phyloP scores from a whole-genome alignment of 2,888 invertebrate species.

The Chelonus formosanus region DNA sequence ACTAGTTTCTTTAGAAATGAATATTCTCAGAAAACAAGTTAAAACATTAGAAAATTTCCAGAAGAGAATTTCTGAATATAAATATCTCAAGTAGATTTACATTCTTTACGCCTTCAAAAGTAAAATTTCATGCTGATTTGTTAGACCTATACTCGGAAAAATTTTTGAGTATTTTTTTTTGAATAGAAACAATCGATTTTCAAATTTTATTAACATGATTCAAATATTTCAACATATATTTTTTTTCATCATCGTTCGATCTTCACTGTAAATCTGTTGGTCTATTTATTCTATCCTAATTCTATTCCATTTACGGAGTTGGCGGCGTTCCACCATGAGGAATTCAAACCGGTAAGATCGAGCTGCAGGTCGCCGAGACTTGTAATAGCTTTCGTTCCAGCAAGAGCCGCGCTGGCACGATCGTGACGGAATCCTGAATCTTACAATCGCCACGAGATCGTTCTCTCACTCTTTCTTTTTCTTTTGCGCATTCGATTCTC shows the following conservation, averaged over 20 bases:
- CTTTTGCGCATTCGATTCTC: slow-evolving; percentile 23
- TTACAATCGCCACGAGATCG: slow-evolving; percentile 41
- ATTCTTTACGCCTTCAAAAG: too few relatives aligned
- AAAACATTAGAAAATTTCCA: too few relatives aligned
- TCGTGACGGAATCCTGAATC: slow-evolving; percentile 45
- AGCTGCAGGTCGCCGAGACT: slow-evolving; percentile 39
- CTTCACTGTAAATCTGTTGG: slow-evolving; percentile 20
- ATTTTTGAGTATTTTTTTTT: too few relatives aligned
- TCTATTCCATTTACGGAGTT: slow-evolving; percentile 37
- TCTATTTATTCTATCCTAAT: slow-evolving; percentile 34
- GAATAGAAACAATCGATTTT: too few relatives aligned
- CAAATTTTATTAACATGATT: too few relatives aligned
- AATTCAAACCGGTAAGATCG: slow-evolving; percentile 44
- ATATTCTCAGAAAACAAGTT: too few relatives aligned
- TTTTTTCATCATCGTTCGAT: neutral
- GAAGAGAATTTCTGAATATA: too few relatives aligned
- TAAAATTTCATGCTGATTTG: too few relatives aligned
- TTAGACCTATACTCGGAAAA: too few relatives aligned
- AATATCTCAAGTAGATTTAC: too few relatives aligned
- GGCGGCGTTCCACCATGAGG: slow-evolving; percentile 37
- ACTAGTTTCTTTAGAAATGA: too few relatives aligned
- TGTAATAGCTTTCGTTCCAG: slow-evolving; percentile 44
- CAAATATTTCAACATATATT: too few relatives aligned
- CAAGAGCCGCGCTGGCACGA: slow-evolving; percentile 37
- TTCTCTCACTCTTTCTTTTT: slow-evolving; percentile 23